Conservation (phyloP, 2,888 invertebrate genomes). For the Lamproptera curius region DNA sequence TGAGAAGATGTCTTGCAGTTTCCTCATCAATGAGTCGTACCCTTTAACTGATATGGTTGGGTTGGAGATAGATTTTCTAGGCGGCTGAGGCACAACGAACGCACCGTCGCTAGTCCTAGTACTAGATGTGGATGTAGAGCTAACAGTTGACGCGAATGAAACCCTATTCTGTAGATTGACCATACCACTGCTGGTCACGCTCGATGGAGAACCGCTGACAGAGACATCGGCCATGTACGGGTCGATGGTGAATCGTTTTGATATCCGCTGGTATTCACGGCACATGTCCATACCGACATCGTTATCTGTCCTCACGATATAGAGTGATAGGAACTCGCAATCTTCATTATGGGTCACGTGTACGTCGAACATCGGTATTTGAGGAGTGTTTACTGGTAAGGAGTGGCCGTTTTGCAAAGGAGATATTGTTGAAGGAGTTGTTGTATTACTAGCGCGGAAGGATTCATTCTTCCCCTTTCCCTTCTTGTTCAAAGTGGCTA, state of each 20-base stretch:
- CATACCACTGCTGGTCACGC: slow-evolving; percentile 67
- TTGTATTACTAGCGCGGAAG: slow-evolving; percentile 58
- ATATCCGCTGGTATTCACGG: slow-evolving; percentile 68
- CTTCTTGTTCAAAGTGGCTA: slow-evolving; percentile 49
- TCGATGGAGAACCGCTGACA: slow-evolving; percentile 64
- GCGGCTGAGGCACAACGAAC: slow-evolving; percentile 71
- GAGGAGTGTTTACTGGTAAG: slow-evolving; percentile 56
- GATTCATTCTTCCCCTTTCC: slow-evolving; percentile 58
- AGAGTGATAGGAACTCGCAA: slow-evolving; percentile 64
- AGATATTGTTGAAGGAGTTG: slow-evolving; percentile 70
- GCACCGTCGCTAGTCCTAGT: slow-evolving; percentile 67
- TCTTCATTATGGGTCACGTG: slow-evolving; percentile 67
- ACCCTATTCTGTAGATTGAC: slow-evolving; percentile 61
- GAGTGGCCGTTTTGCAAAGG: slow-evolving; percentile 70
- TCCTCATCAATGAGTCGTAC: slow-evolving; percentile 61
- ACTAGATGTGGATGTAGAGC: slow-evolving; percentile 59
- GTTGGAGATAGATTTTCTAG: slow-evolving; percentile 59
- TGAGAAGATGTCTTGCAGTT: slow-evolving; percentile 64
- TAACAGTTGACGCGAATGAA: slow-evolving; percentile 65
- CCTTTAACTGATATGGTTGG: slow-evolving; percentile 65
- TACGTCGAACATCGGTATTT: slow-evolving; percentile 64
- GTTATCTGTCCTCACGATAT: slow-evolving; percentile 65
- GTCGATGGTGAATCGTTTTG: slow-evolving; percentile 66
- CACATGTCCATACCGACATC: slow-evolving; percentile 70
- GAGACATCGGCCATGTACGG: slow-evolving; percentile 68